phyloP scores from a whole-genome alignment of 2,888 invertebrate genomes.

The Lithophane socia region DNA sequence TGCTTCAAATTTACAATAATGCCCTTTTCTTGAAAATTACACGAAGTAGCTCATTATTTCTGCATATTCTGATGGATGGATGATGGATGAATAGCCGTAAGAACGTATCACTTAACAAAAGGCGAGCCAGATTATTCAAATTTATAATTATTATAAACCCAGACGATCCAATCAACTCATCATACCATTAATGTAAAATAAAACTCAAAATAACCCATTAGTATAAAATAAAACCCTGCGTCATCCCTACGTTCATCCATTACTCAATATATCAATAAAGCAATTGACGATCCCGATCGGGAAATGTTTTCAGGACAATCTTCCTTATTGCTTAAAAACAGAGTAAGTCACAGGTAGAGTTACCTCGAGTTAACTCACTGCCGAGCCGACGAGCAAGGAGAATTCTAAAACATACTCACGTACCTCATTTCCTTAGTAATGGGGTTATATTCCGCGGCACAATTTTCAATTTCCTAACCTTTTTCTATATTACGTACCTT shows the following conservation, averaged over 20 bases:
- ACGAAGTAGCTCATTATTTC: background rate
- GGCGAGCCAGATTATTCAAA: background rate
- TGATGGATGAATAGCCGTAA: too few relatives aligned
- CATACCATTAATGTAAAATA: conserved; percentile 1
- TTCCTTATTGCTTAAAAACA: conserved; percentile 59
- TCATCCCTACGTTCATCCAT: conserved; percentile 10
- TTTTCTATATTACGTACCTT: conserved; percentile 85
- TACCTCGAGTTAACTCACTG: conserved; percentile 47
- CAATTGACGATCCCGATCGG: conserved; percentile 49
- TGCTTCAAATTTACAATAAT: too few relatives aligned
- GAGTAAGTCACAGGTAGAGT: conserved; percentile 58
- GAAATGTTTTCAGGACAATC: conserved; percentile 53
- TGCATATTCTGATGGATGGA: background rate
- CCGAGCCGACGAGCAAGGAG: conserved; percentile 64
- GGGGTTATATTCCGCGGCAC: conserved; percentile 88
- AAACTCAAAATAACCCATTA: conserved; percentile 29
- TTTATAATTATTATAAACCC: background rate
- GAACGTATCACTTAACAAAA: background rate
- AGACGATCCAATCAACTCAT: conserved; percentile 19
- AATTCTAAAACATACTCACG: conserved; percentile 87
- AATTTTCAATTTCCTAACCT: conserved; percentile 89
- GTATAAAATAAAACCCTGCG: conserved; percentile 16
- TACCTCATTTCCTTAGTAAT: conserved; percentile 89
- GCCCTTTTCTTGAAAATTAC: background rate
- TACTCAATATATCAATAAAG: conserved; percentile 54